Base-by-base conservation (phyloP, 2,888 invertebrate genomes). In the Patella depressa region DNA sequence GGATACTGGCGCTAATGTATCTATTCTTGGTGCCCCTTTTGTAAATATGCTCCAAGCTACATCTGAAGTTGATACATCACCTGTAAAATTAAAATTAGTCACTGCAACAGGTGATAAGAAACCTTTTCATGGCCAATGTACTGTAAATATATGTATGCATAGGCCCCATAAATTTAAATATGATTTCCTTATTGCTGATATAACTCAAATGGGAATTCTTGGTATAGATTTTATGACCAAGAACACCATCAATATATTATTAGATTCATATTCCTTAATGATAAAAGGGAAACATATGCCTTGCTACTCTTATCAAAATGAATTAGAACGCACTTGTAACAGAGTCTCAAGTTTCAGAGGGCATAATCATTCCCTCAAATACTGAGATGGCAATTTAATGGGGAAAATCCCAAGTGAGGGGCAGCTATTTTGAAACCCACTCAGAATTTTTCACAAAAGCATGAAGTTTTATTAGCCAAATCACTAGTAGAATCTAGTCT, bases 31-130 rank as follows among this genome's bases (percentile, higher is more conserved):
- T 65, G 17, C 11, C 9, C 65, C 65, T 19, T 65, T 65, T n/a
- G n/a, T 19, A 19, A 19, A 65, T 19, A 17, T 19, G 9, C 19
- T 65, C n/a, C 65, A 65, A 65, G 15, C n/a, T 7, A 12, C 11
- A 5, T 11, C n/a, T 19, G 19, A 65, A 65, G 2, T 65, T 19
- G n/a, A 65, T 19, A 65, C 19, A 15, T 7, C 7, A 65, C 65
- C 19, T 19, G 19, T 4, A 19, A 65, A 65, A n/a, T 65, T 65
- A 65, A n/a, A 65, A 19, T 65, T 65, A 65, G 65, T 65, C n/a
- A 65, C 65, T 65, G 65, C 19, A 65, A 65, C 65, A 4, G 65
- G 65, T 65, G 65, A 65, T n/a, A 65, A 65, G 12, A n/a, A 19
- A 19, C 65, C 65, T 15, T 65, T 65, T 65, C n/a, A 19, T 65